These are phyloP conservation scores for Pseudonaja textilis DNA, from an alignment of 2,113 vertebrate genomes.

Conservation along the genomic window DNA sequence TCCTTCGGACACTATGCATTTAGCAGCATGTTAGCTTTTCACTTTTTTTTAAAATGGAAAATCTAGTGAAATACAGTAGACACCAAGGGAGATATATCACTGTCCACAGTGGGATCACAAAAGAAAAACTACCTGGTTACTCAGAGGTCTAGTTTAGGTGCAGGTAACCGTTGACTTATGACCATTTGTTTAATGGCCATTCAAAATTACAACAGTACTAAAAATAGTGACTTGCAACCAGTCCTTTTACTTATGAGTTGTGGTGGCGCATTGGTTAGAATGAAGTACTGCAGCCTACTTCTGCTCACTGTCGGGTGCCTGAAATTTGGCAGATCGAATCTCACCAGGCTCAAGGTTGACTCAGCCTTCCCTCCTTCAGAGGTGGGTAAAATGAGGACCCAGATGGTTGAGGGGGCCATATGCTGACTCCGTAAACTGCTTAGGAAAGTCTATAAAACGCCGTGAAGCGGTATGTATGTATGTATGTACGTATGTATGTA, in stretches of 20 bases:
- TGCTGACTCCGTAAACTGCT: too few species aligned
- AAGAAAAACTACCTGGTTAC: background rate
- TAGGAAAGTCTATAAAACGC: too few species aligned
- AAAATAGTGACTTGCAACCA: background rate
- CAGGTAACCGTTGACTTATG: background rate
- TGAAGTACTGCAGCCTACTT: too few species aligned
- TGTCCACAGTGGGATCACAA: background rate
- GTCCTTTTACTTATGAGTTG: background rate
- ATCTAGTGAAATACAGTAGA: background rate
- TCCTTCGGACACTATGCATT: background rate
- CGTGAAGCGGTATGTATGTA: too few species aligned
- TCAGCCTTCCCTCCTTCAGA: too few species aligned
- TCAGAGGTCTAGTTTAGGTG: background rate
- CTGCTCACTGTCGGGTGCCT: too few species aligned
- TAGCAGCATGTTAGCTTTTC: background rate
- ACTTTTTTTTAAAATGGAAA: background rate
- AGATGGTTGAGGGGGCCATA: too few species aligned
- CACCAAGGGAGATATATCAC: background rate
- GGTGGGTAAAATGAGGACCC: too few species aligned
- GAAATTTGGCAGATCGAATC: too few species aligned
- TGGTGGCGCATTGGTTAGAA: too few species aligned
- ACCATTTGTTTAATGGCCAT: background rate
- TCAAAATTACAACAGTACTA: background rate
- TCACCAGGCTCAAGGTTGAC: too few species aligned
- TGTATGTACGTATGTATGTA: too few species aligned